phyloP scores from a whole-genome alignment of 2,113 vertebrate genomes.

The Steatornis caripensis region DNA sequence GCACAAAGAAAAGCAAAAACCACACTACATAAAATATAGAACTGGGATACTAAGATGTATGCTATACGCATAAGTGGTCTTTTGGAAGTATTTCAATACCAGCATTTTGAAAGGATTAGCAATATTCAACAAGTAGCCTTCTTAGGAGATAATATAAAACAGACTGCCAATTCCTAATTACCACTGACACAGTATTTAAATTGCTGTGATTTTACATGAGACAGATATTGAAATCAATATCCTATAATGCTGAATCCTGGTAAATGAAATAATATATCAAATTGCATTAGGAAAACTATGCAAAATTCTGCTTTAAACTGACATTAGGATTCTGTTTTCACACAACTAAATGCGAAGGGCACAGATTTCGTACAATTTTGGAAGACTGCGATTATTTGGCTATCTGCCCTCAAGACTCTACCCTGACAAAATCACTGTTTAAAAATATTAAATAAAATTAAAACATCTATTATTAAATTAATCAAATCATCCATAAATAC shows the following conservation, averaged over 20 bases:
- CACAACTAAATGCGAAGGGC: not conserved
- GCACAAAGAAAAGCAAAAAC: not conserved
- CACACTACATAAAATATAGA: not conserved
- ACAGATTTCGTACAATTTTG: not conserved
- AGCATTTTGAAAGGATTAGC: constrained; percentile 27
- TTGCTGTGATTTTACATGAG: constrained; percentile 10
- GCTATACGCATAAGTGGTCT: not conserved
- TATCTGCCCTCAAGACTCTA: not conserved
- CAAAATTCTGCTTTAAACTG: not conserved
- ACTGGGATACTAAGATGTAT: not conserved
- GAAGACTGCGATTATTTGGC: not conserved
- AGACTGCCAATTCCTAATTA: constrained; percentile 1
- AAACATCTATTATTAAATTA: not conserved
- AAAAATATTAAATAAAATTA: not conserved
- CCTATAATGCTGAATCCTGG: not conserved
- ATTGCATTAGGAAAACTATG: not conserved
- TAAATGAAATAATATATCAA: not conserved
- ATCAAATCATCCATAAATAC: not conserved
- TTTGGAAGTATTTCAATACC: not conserved
- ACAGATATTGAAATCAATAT: not conserved
- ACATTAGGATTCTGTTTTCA: not conserved
- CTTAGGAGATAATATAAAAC: not conserved
- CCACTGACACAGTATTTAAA: not conserved
- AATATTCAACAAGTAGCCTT: not conserved
- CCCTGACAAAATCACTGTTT: not conserved